Evolutionary conservation across 2,888 invertebrate genomes (phyloP), one percentile per base, ranked within the genome.

Genomic region (Adelognathus sp.): DNA sequence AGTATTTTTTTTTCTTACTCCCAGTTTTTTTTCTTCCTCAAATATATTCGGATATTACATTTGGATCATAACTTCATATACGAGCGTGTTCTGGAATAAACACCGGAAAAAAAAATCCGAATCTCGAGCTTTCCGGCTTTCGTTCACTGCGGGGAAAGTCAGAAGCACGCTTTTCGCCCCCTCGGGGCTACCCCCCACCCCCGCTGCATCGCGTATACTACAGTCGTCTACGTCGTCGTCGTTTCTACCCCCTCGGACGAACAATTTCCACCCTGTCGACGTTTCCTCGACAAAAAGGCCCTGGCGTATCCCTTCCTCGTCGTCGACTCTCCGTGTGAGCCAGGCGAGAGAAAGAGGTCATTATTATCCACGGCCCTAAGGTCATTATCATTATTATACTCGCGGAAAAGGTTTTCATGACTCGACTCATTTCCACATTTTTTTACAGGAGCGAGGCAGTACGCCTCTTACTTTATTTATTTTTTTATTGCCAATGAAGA

Each of bases 301-400:
- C 81, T 85, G 81, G 81, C 84, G 83, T 82, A 46, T 46, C 46
- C 83, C 82, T 81, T 85, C 77, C 81, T 83, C 81, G 78, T 46
- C 50, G 52, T 52, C 64, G 76, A 58, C 71, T 63, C 39, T 31
- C n/a, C n/a, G n/a, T n/a, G n/a, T n/a, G n/a, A n/a, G 66, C 66
- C 71, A 52, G 24, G 33, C n/a, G n/a, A n/a, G n/a, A n/a, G n/a
- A n/a, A n/a, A 69, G 82, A 83, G 78, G 84, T 86, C 86, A 87
- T 88, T 86, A 87, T 87, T 86, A 86, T 84, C 84, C 81, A 72
- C 83, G 64, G 67, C 76, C 84, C 78, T 85, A 84, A 83, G 86
- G 81, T 86, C 86, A 85, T 87, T 85, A 86, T 88, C 85, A 82
- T 87, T 86, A 85, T 86, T 82, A 85, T 85, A 86, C 84, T 82